Evolutionary conservation across 2,797 vertebrate genomes (phyloP).

Genomic region (Pteronotus mesoamericanus): DNA sequence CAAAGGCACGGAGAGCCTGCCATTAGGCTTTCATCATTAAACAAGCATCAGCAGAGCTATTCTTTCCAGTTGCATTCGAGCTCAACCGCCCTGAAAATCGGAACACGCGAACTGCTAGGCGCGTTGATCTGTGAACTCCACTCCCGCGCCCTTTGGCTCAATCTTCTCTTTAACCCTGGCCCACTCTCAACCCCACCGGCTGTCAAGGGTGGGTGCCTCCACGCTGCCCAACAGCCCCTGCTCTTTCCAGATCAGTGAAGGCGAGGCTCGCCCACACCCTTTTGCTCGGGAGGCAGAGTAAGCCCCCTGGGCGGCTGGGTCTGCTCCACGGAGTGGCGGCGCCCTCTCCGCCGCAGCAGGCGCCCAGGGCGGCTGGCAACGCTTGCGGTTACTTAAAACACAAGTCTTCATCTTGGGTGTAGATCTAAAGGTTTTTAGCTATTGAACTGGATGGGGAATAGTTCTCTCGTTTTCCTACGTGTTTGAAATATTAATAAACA

Average conservation of each 20-base stretch:
- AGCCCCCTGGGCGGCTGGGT: background rate
- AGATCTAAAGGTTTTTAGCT: background rate
- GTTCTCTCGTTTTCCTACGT: background rate
- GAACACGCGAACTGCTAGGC: slow-evolving; percentile 71
- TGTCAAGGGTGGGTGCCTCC: background rate
- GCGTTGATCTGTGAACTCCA: slow-evolving; percentile 74
- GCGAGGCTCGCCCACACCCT: background rate
- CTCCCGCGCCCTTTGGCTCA: slow-evolving; percentile 60
- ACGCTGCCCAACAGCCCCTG: accelerated
- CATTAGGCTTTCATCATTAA: slow-evolving; percentile 53
- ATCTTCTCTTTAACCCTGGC: slow-evolving; percentile 62
- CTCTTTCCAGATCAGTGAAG: background rate
- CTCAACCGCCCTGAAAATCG: slow-evolving; percentile 79
- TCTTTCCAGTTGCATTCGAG: slow-evolving; percentile 64
- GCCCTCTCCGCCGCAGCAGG: background rate
- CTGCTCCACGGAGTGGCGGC: background rate
- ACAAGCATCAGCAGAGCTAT: slow-evolving; percentile 69
- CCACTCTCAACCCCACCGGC: background rate
- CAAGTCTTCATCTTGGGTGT: accelerated
- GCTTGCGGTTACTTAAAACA: accelerated
- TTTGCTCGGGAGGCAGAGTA: background rate
- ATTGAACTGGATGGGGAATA: background rate
- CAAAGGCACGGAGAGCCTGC: slow-evolving; percentile 41
- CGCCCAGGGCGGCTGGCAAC: background rate
- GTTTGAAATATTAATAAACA: background rate